Evolutionary conservation across 2,888 invertebrate species (phyloP).

Genomic region (Drosophila conformis): DNA sequence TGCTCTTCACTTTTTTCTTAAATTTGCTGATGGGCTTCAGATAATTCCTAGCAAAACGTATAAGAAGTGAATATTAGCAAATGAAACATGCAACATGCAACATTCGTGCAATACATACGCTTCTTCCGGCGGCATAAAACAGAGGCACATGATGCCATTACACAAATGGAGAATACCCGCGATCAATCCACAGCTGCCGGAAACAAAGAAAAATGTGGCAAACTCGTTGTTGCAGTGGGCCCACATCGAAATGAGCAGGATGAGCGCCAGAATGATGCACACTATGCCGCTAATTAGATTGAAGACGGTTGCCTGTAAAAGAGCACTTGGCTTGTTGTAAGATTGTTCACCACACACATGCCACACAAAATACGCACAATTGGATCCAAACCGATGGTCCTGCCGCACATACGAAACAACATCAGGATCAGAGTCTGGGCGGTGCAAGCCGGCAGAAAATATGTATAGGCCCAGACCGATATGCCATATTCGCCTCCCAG

Average conservation of each 20-base stretch:
- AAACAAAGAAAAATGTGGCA: constrained; percentile 34
- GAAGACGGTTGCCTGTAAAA: constrained; percentile 55
- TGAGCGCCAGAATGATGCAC: constrained; percentile 19
- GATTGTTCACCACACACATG: neutral
- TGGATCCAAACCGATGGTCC: constrained; percentile 67
- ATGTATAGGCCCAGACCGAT: constrained; percentile 41
- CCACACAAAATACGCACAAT: constrained; percentile 50
- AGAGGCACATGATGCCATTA: constrained; percentile 57
- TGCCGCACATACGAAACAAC: constrained; percentile 38
- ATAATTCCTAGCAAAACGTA: constrained; percentile 17
- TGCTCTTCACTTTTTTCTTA: neutral
- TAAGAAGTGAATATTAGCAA: neutral
- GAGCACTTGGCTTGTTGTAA: neutral
- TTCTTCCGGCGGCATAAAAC: constrained; percentile 55
- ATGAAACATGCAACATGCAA: neutral
- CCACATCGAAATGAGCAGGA: constrained; percentile 44
- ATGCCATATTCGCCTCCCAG: constrained; percentile 52
- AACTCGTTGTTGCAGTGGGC: constrained; percentile 56
- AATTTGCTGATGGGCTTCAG: constrained; percentile 37
- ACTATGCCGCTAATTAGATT: constrained; percentile 55
- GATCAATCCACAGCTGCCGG: constrained; percentile 37
- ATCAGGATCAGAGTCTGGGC: constrained; percentile 38
- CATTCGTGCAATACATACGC: constrained; percentile 53
- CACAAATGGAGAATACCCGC: constrained; percentile 58
- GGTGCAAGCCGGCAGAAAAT: constrained; percentile 50